Percentiles rank a stretch among this genome's conserved stretches.
phyloP scores from a whole-genome alignment of 2,797 vertebrate genomes.

The Champsocephalus esox region DNA sequence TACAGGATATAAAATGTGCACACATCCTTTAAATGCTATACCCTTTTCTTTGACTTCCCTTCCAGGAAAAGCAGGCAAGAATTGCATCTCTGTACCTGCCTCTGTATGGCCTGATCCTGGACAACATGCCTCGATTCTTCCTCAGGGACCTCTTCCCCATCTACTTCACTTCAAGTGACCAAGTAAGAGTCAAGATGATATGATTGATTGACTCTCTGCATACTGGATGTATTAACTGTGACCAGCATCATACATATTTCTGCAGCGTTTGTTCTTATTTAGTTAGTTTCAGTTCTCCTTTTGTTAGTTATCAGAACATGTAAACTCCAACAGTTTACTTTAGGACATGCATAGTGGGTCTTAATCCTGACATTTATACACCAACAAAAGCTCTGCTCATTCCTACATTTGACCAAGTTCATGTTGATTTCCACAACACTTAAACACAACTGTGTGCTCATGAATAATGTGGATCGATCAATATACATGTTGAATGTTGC shows the following conservation, averaged over 20 bases:
- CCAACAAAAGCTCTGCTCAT: too few relatives aligned
- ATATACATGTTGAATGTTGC: neutral
- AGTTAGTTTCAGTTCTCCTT: neutral
- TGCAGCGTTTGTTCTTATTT: neutral
- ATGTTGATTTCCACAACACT: neutral
- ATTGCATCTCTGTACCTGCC: slow-evolving; percentile 97
- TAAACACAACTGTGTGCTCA: neutral
- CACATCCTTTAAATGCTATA: neutral
- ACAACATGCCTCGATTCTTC: slow-evolving; percentile 98
- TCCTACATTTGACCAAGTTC: too few relatives aligned
- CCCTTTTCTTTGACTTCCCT: neutral
- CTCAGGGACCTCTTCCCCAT: slow-evolving; percentile 96
- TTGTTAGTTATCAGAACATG: neutral
- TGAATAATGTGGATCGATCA: neutral
- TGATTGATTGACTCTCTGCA: neutral
- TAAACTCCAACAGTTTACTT: neutral
- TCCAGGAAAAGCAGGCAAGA: slow-evolving; percentile 93
- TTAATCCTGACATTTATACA: too few relatives aligned
- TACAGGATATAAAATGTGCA: neutral
- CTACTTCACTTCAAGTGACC: slow-evolving; percentile 92
- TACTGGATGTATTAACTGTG: neutral
- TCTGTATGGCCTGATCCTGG: slow-evolving; percentile 96
- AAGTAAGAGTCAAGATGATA: slow-evolving; percentile 81
- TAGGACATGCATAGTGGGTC: too few relatives aligned
- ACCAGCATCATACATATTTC: neutral